Evolutionary conservation across 2,888 invertebrate genomes (phyloP).

Genomic region (Ormia ochracea): DNA sequence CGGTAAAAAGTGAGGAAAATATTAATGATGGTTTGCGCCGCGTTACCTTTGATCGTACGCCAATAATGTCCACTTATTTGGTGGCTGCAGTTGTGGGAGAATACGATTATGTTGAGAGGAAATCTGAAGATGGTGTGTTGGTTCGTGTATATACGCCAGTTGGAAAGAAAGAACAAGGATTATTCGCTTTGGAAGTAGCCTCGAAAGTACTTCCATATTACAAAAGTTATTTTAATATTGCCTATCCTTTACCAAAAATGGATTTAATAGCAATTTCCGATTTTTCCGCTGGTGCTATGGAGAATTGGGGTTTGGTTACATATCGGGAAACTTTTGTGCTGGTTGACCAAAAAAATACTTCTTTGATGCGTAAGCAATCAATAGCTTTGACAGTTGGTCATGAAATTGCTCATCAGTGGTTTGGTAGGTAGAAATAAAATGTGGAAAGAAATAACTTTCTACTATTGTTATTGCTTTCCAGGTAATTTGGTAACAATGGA

Average conservation of each 20-base stretch:
- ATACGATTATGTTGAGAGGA: slow-evolving; percentile 93
- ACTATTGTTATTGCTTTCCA: slow-evolving; percentile 28
- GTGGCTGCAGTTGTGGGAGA: slow-evolving; percentile 96
- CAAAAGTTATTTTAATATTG: slow-evolving; percentile 95
- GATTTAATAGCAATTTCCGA: slow-evolving; percentile 97
- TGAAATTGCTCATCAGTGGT: slow-evolving; percentile 98
- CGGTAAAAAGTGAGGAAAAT: slow-evolving; percentile 79
- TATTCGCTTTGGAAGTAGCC: slow-evolving; percentile 95
- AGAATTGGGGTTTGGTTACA: slow-evolving; percentile 98
- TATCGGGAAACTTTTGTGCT: slow-evolving; percentile 93
- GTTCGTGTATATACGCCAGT: slow-evolving; percentile 91
- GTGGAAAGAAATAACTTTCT: neutral
- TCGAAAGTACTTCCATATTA: slow-evolving; percentile 94
- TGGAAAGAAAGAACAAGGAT: slow-evolving; percentile 93
- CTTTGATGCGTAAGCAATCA: slow-evolving; percentile 88
- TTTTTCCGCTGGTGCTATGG: slow-evolving; percentile 97
- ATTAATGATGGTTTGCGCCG: slow-evolving; percentile 78
- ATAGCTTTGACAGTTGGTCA: slow-evolving; percentile 93
- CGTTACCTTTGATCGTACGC: slow-evolving; percentile 87
- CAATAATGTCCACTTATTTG: slow-evolving; percentile 96
- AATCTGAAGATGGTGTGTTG: slow-evolving; percentile 87
- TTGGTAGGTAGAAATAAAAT: slow-evolving; percentile 80
- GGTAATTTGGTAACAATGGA: slow-evolving; percentile 96
- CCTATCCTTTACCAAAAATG: slow-evolving; percentile 96
- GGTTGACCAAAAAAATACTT: slow-evolving; percentile 93